Percentiles rank a stretch among this genome's conserved stretches.
Evolutionary conservation across 2,888 invertebrate species (phyloP).

Genomic region (Nomada flava): DNA sequence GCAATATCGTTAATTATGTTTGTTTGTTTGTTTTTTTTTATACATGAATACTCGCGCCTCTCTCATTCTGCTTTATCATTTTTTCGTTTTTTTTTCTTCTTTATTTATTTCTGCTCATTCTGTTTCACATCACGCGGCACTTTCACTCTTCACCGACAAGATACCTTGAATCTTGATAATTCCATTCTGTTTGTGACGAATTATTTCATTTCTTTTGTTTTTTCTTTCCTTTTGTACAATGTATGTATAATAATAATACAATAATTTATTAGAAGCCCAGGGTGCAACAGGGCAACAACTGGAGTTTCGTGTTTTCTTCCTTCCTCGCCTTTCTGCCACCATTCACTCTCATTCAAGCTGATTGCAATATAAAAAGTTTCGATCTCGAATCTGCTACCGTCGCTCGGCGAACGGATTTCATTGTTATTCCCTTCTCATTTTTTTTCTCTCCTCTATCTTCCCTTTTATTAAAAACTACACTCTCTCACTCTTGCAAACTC

Average conservation of each 20-base stretch:
- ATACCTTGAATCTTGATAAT: constrained; percentile 49
- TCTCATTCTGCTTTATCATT: constrained; percentile 29
- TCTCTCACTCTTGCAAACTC: constrained; percentile 47
- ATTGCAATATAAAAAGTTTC: constrained; percentile 73
- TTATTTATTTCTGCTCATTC: constrained; percentile 10
- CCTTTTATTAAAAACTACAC: constrained; percentile 52
- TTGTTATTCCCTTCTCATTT: constrained; percentile 19
- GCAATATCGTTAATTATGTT: constrained; percentile 81
- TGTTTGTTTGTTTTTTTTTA: constrained; percentile 27
- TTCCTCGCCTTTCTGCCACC: constrained; percentile 44
- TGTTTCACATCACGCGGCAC: constrained; percentile 13
- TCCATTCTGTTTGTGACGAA: constrained; percentile 38
- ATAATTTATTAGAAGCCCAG: constrained; percentile 51
- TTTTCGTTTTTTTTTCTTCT: constrained; percentile 34
- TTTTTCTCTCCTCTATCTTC: constrained; percentile 1
- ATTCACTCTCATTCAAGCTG: constrained; percentile 63
- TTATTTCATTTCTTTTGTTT: constrained; percentile 5
- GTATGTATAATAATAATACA: constrained; percentile 63
- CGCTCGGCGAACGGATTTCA: constrained; percentile 64
- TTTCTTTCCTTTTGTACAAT: constrained; percentile 72
- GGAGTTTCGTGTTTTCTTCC: constrained; percentile 43
- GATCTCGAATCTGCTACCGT: constrained; percentile 60
- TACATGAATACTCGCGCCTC: constrained; percentile 71
- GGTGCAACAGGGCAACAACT: constrained; percentile 37
- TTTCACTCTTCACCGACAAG: constrained; percentile 36